Evolutionary conservation across 2,888 invertebrate species (phyloP).

Genomic region (Brachypalpus laphriformis): DNA sequence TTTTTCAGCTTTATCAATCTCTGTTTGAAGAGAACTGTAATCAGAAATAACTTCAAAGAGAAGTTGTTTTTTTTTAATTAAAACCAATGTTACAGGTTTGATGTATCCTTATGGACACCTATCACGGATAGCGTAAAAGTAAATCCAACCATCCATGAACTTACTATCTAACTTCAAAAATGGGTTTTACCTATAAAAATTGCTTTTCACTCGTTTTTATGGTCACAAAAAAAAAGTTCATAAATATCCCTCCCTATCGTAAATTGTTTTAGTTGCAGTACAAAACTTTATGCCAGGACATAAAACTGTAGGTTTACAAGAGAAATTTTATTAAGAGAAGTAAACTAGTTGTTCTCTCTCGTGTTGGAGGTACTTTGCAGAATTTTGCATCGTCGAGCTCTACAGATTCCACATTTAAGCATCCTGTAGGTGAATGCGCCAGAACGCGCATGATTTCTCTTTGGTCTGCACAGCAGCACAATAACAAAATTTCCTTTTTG

Average conservation of each 20-base stretch:
- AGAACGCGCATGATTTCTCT: conserved; percentile 58
- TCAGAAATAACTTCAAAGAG: neutral
- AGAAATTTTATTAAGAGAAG: conserved; percentile 19
- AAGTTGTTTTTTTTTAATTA: neutral
- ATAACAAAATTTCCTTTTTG: neutral
- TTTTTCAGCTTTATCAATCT: neutral
- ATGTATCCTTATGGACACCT: neutral
- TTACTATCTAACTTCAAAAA: conserved; percentile 1
- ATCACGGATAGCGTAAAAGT: neutral
- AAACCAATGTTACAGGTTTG: neutral
- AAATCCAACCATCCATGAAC: neutral
- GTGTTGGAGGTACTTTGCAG: conserved; percentile 6
- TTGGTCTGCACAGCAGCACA: conserved; percentile 50
- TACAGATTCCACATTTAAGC: conserved; percentile 59
- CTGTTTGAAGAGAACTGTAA: neutral
- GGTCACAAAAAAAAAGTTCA: conserved; percentile 11
- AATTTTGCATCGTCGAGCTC: neutral
- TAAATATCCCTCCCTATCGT: conserved; percentile 27
- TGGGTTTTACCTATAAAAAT: conserved; percentile 23
- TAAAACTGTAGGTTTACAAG: neutral
- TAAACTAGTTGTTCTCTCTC: neutral
- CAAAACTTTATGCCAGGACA: neutral
- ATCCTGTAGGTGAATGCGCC: neutral
- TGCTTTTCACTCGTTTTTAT: conserved; percentile 29
- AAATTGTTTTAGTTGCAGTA: conserved; percentile 36